Conservation (phyloP, 2,113 vertebrate species). For the Dromaius novaehollandiae region DNA sequence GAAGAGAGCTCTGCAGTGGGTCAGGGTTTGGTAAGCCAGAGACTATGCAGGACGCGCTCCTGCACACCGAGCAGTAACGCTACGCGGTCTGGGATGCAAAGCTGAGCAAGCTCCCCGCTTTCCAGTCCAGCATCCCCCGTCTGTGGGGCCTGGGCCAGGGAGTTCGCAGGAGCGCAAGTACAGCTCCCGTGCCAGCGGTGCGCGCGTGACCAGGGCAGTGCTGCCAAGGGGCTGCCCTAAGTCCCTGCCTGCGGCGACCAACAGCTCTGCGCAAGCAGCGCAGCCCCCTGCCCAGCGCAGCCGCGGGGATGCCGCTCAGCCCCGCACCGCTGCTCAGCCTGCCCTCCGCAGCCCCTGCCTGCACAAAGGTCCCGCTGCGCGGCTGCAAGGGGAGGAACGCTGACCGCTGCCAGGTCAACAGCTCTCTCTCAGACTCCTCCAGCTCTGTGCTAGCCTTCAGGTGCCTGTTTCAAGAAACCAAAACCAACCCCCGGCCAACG, state of each 20-base stretch:
- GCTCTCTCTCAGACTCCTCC: background rate
- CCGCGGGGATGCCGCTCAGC: background rate
- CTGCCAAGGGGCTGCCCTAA: fast-evolving
- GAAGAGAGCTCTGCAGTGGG: fast-evolving
- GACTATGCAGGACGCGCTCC: fast-evolving
- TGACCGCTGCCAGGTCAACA: background rate
- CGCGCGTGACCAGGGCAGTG: fast-evolving
- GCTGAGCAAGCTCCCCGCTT: background rate
- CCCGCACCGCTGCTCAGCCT: background rate
- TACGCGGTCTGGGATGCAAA: fast-evolving
- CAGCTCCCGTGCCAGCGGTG: background rate
- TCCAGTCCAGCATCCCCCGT: background rate
- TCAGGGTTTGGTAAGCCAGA: background rate
- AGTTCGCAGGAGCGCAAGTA: too few species aligned
- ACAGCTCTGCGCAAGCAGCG: fast-evolving
- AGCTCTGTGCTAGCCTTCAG: background rate
- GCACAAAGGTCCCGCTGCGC: background rate
- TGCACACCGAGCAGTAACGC: fast-evolving
- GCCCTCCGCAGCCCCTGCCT: background rate
- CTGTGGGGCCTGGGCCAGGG: background rate
- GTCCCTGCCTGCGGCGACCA: background rate
- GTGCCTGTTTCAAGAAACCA: background rate
- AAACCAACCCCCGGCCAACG: fast-evolving
- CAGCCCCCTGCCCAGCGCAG: background rate
- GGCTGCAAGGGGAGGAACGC: fast-evolving